Evolutionary conservation across 2,888 invertebrate genomes (phyloP).

Genomic region (Drosophila borborema): DNA sequence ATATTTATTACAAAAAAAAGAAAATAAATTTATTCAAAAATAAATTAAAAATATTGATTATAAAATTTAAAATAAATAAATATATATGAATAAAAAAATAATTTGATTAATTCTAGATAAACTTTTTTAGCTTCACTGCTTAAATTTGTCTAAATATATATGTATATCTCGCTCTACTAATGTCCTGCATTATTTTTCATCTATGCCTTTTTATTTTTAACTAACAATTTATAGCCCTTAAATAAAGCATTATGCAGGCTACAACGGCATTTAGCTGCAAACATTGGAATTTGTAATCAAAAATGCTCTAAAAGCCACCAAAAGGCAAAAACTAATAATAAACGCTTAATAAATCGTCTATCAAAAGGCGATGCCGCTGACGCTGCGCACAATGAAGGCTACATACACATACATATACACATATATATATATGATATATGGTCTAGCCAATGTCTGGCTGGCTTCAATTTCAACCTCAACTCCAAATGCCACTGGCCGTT

Average conservation of each 20-base stretch:
- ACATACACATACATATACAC: not conserved
- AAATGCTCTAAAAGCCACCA: constrained; percentile 68
- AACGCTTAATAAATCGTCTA: constrained; percentile 77
- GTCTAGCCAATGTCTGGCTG: constrained; percentile 65
- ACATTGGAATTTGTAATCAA: constrained; percentile 74
- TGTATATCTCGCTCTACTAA: not conserved
- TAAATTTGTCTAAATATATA: not conserved
- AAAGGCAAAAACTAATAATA: constrained; percentile 75
- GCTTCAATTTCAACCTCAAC: constrained; percentile 36
- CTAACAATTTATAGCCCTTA: constrained; percentile 1
- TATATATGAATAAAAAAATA: too few species aligned
- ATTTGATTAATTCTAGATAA: too few species aligned
- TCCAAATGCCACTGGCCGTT: constrained; percentile 29
- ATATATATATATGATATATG: constrained; percentile 58
- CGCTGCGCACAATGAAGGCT: constrained; percentile 41
- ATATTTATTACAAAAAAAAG: too few species aligned
- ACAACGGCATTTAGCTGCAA: constrained; percentile 35
- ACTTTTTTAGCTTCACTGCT: not conserved
- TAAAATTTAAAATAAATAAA: too few species aligned
- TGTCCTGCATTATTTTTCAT: not conserved
- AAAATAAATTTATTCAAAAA: too few species aligned
- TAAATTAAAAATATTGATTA: too few species aligned
- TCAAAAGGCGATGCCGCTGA: constrained; percentile 58
- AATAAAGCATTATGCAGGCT: not conserved
- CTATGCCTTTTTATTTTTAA: not conserved